Percentiles rank a stretch among this genome's conserved stretches.
phyloP scores from a whole-genome alignment of 2,888 invertebrate species.

The Caenorhabditis auriculariae region DNA sequence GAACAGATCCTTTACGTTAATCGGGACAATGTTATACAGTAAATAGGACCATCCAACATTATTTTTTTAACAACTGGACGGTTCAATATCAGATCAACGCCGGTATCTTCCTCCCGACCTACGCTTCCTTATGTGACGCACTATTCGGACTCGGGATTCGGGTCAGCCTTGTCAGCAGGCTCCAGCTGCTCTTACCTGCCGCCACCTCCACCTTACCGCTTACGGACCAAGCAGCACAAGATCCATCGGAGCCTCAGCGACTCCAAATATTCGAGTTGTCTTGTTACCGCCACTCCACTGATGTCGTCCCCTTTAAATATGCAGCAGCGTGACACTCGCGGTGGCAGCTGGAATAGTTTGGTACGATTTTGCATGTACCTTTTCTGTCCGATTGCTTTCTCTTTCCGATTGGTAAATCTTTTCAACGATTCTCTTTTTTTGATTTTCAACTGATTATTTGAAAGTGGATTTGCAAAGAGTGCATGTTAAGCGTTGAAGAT shows the following conservation, averaged over 20 bases:
- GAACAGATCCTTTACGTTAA: no score
- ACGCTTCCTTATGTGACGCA: constrained; percentile 55
- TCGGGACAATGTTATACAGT: no score
- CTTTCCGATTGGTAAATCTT: no score
- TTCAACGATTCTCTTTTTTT: no score
- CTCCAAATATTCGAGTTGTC: constrained; percentile 47
- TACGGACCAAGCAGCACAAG: constrained; percentile 38
- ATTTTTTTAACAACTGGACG: no score
- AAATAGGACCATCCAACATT: no score
- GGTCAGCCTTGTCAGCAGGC: constrained; percentile 52
- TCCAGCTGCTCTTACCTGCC: constrained; percentile 57
- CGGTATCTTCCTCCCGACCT: constrained; percentile 26
- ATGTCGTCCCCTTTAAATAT: constrained; percentile 20
- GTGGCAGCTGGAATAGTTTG: constrained; percentile 31
- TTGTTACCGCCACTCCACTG: constrained; percentile 10
- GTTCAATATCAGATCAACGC: no score
- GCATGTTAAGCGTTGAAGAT: no score
- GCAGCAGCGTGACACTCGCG: constrained; percentile 18
- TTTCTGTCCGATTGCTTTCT: background rate
- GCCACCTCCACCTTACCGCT: constrained; percentile 59
- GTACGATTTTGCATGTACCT: background rate
- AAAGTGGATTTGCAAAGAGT: no score
- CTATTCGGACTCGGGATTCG: constrained; percentile 61
- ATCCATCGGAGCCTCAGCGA: constrained; percentile 57
- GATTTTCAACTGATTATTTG: no score